Conservation (phyloP, 2,113 vertebrate genomes). For the Strix aluco region DNA sequence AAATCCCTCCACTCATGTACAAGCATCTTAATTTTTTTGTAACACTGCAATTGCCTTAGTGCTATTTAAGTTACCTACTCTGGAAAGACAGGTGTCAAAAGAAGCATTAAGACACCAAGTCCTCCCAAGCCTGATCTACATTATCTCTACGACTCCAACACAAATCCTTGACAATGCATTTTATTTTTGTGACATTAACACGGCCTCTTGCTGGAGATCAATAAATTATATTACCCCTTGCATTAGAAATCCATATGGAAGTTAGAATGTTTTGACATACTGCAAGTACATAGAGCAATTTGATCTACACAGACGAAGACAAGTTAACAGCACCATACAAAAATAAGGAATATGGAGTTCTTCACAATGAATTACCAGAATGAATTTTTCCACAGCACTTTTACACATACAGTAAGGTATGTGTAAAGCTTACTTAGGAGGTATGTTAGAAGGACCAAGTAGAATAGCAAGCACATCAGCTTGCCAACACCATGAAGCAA, state of each 20-base stretch:
- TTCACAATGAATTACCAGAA: not conserved
- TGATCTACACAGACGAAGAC: not conserved
- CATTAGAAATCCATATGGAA: not conserved
- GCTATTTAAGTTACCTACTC: not conserved
- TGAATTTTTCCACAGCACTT: not conserved
- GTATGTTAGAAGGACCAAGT: not conserved
- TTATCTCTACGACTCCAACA: not conserved
- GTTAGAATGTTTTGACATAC: not conserved
- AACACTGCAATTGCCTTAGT: not conserved
- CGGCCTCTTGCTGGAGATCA: not conserved
- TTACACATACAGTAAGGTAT: not conserved
- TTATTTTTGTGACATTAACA: not conserved
- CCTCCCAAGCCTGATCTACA: not conserved
- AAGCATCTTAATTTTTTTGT: rapidly evolving
- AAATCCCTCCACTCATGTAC: rapidly evolving
- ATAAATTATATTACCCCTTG: not conserved
- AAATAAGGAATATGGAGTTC: not conserved
- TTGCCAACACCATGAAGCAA: not conserved
- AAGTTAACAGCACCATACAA: not conserved
- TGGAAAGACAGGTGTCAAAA: not conserved
- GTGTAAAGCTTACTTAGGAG: not conserved
- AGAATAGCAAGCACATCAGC: not conserved
- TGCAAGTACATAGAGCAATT: not conserved
- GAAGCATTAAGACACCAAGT: not conserved
- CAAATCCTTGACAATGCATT: not conserved